These are phyloP conservation scores for Canis aureus DNA, from an alignment of 2,113 vertebrate genomes.

Conservation along the genomic window DNA sequence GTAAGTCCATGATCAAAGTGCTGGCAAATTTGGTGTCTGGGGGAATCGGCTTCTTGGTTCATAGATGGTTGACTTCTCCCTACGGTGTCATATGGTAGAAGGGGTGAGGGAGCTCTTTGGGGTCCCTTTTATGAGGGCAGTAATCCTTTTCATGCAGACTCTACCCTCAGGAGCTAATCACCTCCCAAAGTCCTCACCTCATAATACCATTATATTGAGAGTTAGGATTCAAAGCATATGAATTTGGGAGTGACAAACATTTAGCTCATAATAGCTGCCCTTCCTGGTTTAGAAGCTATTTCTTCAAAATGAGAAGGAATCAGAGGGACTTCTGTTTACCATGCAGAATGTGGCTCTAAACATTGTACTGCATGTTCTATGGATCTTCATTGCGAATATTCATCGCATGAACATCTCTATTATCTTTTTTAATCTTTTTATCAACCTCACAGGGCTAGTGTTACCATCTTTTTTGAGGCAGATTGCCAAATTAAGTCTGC, in stretches of 20 bases:
- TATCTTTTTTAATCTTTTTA: conserved; percentile 63
- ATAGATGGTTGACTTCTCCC: not conserved
- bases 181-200: not conserved
- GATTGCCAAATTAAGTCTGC: conserved; percentile 19
- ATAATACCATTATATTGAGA: not conserved
- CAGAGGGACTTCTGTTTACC: not conserved
- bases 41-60: not conserved
- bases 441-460: not conserved
- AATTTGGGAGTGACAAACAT: not conserved
- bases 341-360: not conserved
- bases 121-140: not conserved
- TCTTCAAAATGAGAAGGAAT: not conserved
- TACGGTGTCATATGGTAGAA: not conserved
- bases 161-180: not conserved
- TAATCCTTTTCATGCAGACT: not conserved
- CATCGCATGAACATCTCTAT: not conserved
- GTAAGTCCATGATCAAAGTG: not conserved
- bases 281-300: conserved; percentile 53
- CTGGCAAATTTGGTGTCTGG: not conserved
- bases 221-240: not conserved
- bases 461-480: conserved; percentile 62
- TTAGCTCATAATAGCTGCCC: not conserved
- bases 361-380: not conserved
- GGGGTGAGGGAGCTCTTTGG: not conserved
- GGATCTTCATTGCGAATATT: conserved; percentile 44